These are phyloP conservation scores for Caenorhabditis briggsae DNA, from an alignment of 1,140 invertebrate genomes.

Conservation along the genomic window DNA sequence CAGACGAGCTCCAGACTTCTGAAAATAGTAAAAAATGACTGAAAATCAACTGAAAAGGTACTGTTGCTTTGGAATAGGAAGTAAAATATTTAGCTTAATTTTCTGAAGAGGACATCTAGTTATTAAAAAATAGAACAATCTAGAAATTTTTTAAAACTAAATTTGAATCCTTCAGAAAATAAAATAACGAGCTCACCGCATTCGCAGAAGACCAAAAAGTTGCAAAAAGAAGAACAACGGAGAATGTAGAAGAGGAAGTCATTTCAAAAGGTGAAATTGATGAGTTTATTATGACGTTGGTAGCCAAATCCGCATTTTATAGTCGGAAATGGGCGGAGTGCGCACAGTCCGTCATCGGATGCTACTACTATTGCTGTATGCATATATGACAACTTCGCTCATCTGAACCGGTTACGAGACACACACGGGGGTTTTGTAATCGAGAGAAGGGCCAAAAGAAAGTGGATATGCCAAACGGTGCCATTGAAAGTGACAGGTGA, in stretches of 20 bases:
- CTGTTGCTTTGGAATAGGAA: neutral
- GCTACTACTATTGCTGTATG: conserved; percentile 16
- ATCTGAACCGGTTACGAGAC: conserved; percentile 46
- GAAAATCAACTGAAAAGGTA: no score
- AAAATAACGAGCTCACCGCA: conserved; percentile 42
- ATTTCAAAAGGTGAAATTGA: conserved; percentile 43
- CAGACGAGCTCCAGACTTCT: no score
- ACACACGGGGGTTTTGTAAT: conserved; percentile 44
- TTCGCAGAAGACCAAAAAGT: conserved; percentile 22
- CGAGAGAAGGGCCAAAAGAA: conserved; percentile 21
- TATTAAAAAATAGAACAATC: no score
- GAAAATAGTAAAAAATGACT: no score
- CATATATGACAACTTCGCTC: conserved; percentile 52
- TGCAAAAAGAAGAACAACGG: conserved; percentile 50
- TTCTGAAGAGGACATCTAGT: no score
- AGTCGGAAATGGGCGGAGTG: conserved; percentile 48
- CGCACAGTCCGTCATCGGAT: neutral
- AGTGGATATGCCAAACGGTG: conserved; percentile 33
- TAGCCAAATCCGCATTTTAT: conserved; percentile 47
- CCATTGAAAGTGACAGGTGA: conserved; percentile 42
- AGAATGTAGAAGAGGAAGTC: conserved; percentile 17
- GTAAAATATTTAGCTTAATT: neutral
- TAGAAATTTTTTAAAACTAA: neutral
- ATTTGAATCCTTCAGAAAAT: neutral
- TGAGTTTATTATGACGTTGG: conserved; percentile 42